phyloP scores from a whole-genome alignment of 2,888 invertebrate species.

The Cheilosia vulpina region DNA sequence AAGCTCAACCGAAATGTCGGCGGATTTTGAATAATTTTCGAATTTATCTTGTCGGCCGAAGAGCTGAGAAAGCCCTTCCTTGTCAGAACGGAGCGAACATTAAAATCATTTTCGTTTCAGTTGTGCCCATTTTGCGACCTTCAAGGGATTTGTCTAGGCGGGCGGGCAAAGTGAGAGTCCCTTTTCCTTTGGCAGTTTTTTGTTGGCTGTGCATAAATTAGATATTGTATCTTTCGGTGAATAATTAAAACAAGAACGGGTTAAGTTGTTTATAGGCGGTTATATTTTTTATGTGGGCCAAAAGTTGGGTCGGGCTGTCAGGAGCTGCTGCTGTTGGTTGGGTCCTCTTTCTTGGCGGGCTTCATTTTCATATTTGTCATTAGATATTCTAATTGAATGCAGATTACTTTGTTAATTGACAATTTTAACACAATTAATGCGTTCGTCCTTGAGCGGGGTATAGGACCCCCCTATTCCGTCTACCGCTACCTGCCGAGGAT shows the following conservation, averaged over 20 bases:
- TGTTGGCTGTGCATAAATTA: constrained; percentile 8
- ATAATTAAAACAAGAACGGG: constrained; percentile 61
- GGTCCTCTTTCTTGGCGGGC: constrained; percentile 15
- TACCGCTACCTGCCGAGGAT: background rate
- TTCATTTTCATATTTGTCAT: constrained; percentile 58
- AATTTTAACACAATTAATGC: constrained; percentile 69
- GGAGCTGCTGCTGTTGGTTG: background rate
- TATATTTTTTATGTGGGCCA: background rate
- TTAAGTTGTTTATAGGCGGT: constrained; percentile 34
- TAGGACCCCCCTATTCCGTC: too few relatives aligned
- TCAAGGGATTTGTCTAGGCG: background rate
- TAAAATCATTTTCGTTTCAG: constrained; percentile 36
- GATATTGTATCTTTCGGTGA: constrained; percentile 59
- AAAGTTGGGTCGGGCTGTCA: background rate
- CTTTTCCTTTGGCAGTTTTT: constrained; percentile 1
- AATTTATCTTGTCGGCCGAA: constrained; percentile 61
- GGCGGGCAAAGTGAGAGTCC: too few relatives aligned
- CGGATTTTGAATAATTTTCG: constrained; percentile 71
- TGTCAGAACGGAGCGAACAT: constrained; percentile 5
- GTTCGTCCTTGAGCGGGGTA: constrained; percentile 3
- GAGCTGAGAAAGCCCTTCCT: background rate
- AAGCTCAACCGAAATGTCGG: constrained; percentile 25
- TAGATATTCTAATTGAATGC: constrained; percentile 73
- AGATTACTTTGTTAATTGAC: constrained; percentile 74
- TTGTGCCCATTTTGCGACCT: constrained; percentile 27